Evolutionary conservation across 2,888 invertebrate species (phyloP), one percentile per base, ranked within the genome.

Genomic region (Rhopalosiphum nymphaeae): DNA sequence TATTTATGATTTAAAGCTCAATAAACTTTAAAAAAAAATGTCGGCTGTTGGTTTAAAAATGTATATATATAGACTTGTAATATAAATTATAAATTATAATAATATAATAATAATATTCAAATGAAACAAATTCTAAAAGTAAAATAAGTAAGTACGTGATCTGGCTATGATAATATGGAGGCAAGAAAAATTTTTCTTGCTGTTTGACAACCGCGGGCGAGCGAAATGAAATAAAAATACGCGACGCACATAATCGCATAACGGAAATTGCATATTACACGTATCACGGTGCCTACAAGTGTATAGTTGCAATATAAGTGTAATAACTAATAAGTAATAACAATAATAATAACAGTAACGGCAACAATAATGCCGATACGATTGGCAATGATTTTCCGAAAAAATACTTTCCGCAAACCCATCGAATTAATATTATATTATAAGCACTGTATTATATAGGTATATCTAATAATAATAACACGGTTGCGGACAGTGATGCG

Each of bases 371-470:
- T 36, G 36, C 2, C 36, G 36, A 36, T 78, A 36, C 36, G 78
- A 78, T 78, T 78, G 78, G 36, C 78, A 78, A 78, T 78, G 78
- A 78, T 78, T 78, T 78, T 78, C 36, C 36, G 78, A 78, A 78
- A 78, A 78, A 78, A 36, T 7, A 78, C 78, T 36, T 36, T 36
- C 21, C 78, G 36, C 78, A 78, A 67, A 78, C 78, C 78, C 36
- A 78, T 78, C 78, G 78, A 78, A 78, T 78, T 25, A 36, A 36
- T 46, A 53, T 53, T 78, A 36, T 21, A 36, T 36, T 9, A 78
- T 21, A 78, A 78, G 36, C 78, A 36, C 36, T 2, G 7, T 21
- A 36, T 78, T 11, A n/a, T n/a, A n/a, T 9, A 21, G 53, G 53
- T 53, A 53, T 53, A 53, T 53, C 4, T 61, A 67, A 78, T 78